Base-by-base conservation (phyloP, 2,797 vertebrate genomes). In the Hemitrygon akajei region DNA sequence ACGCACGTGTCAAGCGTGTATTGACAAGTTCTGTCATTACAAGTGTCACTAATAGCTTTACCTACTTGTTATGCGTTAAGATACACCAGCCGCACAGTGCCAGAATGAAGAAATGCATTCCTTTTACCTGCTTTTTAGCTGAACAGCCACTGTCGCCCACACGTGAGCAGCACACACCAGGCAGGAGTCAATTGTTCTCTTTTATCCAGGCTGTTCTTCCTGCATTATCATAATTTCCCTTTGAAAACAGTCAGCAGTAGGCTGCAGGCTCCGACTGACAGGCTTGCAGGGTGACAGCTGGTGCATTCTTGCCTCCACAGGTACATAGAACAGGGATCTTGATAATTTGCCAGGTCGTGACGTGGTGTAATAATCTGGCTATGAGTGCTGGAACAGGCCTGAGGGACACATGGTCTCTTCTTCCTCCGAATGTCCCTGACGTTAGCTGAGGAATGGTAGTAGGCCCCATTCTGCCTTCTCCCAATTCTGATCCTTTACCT, bases 1-100 rank as follows among this genome's bases (percentile, higher is more conserved):
- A 7, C 6, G n/a, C 7, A 12, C 25, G 2, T 56, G 69, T 76
- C 71, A 93, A 56, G n/a, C 37, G 12, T n/a, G 71, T 25, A 93
- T 75, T 93, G 60, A 34, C 86, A 69, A 69, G 86, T 69, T 89
- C n/a, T 89, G n/a, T 93, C 91, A 93, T 76, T n/a, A 93, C 69
- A 73, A 93, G 27, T 93, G 73, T 58, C 25, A 58, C 30, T 58
- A 76, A 93, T 20, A 75, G 37, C 37, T 76, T 73, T 27, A 56
- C 27, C 2, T 27, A 75, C 11, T 69, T 89, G 60, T 37, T 18
- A 3, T 89, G 63, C 63, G 34, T 34, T 0, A 89, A 69, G 14
- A 34, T 30, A 63, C 60, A 34, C 14, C 14, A 87, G 58, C 58
- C 14, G 30, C 2, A 22, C 63, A 69, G n/a, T 4, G 86, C 63